phyloP scores from a whole-genome alignment of 1,140 invertebrate species.

The Geopemphigus sp. region DNA sequence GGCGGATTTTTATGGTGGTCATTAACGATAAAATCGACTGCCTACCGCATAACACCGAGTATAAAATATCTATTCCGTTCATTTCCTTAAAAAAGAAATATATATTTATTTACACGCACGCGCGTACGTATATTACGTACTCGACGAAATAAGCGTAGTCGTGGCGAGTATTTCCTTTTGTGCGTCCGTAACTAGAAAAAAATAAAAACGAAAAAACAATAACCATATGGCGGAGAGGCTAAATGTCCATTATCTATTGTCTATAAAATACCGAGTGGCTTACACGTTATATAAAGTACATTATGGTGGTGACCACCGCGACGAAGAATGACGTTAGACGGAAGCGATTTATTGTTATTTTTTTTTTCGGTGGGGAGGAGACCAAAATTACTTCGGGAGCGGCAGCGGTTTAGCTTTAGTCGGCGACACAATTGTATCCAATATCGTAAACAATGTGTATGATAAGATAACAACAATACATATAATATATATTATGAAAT shows the following conservation, averaged over 20 bases:
- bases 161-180: not conserved
- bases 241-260: slow-evolving; percentile 34
- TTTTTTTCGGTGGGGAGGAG: not conserved
- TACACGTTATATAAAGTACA: not conserved
- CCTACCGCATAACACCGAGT: slow-evolving; percentile 5
- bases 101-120: slow-evolving; percentile 1
- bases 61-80: slow-evolving; percentile 38
- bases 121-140: too few relatives aligned
- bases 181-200: not conserved
- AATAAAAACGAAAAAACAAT: slow-evolving; percentile 41
- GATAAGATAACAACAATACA: slow-evolving; percentile 38
- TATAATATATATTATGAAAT: slow-evolving; percentile 25
- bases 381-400: slow-evolving; percentile 38
- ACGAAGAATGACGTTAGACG: slow-evolving; percentile 14
- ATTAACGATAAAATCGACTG: slow-evolving; percentile 48
- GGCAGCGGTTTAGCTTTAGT: not conserved
- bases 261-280: slow-evolving; percentile 35
- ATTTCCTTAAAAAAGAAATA: slow-evolving; percentile 12
- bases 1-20: slow-evolving; percentile 46
- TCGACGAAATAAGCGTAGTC: slow-evolving; percentile 8
- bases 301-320: not conserved
- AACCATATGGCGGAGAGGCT: slow-evolving; percentile 36
- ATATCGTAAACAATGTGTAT: slow-evolving; percentile 40
- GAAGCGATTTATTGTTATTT: slow-evolving; percentile 39
- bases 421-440: not conserved